Percentiles rank a stretch among this genome's conserved stretches.
Conservation (phyloP, 2,113 vertebrate genomes). For the Anolis sagrei region DNA sequence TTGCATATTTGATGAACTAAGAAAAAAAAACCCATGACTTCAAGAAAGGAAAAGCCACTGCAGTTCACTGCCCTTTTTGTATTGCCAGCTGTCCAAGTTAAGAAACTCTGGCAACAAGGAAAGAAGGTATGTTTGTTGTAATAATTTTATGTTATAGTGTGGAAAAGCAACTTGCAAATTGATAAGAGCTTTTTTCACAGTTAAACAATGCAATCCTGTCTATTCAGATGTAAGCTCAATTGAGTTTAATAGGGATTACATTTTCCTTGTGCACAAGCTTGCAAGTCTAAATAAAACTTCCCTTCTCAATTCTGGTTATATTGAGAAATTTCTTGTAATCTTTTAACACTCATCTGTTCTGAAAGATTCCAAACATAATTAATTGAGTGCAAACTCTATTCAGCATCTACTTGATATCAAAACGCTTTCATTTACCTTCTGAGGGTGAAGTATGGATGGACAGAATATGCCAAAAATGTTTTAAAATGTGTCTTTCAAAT, state of each 20-base stretch:
- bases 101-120: neutral
- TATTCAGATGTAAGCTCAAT: neutral
- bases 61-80: neutral
- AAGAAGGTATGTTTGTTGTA: neutral
- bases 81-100: neutral
- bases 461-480: too few species aligned
- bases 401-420: neutral
- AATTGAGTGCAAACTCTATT: neutral
- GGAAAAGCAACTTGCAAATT: neutral
- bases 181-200: neutral
- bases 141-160: neutral
- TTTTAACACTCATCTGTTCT: neutral
- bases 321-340: neutral
- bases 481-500: too few species aligned
- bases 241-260: neutral
- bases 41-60: neutral
- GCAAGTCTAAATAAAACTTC: neutral
- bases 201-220: neutral
- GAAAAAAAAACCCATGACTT: neutral
- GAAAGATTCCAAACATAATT: neutral
- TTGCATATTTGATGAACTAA: neutral
- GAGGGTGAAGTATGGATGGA: neutral
- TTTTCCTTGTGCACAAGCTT: too few species aligned
- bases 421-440: neutral
- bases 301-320: neutral